Conservation (phyloP, 2,113 vertebrate genomes). For the crab-eating macaque (Macaca fascicularis) region T2T-MFA8v1.1 NC_088381.1:24465001-24465500, state of each 20-base stretch:
- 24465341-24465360: not conserved
- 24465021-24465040: not conserved
- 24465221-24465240: not conserved
- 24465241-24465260: not conserved
- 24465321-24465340: not conserved
- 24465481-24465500: not conserved
- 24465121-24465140: slow-evolving; percentile 13
- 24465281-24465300: slow-evolving; percentile 40
- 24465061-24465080: slow-evolving; percentile 54
- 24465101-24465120: not conserved
- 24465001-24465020: not conserved
- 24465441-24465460: not conserved
- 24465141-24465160: slow-evolving; percentile 31
- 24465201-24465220: not conserved
- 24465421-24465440: not conserved
- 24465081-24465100: slow-evolving; percentile 34
- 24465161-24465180: not conserved
- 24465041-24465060: slow-evolving; percentile 11
- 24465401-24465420: not conserved
- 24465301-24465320: not conserved
- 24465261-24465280: not conserved
- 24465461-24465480: not conserved
- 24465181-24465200: not conserved
- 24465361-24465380: not conserved
- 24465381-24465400: not conserved